Evolutionary conservation across 2,888 invertebrate species (phyloP).

Genomic region (Spodoptera picta): DNA sequence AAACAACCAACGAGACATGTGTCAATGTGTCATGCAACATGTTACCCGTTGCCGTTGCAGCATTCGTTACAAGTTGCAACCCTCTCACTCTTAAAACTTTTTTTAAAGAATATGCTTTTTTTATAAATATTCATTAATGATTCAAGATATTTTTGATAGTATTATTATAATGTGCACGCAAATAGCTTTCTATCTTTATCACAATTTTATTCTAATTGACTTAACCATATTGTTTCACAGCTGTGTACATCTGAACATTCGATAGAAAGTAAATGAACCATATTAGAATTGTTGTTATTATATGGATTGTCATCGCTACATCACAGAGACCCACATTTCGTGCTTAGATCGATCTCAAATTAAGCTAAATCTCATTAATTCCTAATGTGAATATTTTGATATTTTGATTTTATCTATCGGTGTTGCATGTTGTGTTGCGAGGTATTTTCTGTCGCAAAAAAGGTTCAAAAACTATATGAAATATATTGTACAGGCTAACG

Average conservation of each 20-base stretch:
- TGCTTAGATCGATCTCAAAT: conserved; percentile 30
- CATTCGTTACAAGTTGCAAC: not conserved
- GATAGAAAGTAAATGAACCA: conserved; percentile 42
- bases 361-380: conserved; percentile 23
- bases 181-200: conserved; percentile 33
- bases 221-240: conserved; percentile 44
- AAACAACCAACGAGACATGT: no score
- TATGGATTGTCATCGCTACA: conserved; percentile 33
- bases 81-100: conserved; percentile 52
- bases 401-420: conserved; percentile 37
- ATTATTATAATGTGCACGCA: conserved; percentile 44
- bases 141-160: conserved; percentile 13
- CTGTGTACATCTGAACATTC: conserved; percentile 27
- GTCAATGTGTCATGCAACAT: no score
- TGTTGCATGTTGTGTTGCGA: conserved; percentile 56
- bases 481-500: no score
- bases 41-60: not conserved
- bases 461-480: not conserved
- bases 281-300: conserved; percentile 13
- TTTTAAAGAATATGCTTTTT: conserved; percentile 41
- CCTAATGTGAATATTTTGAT: conserved; percentile 28
- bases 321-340: conserved; percentile 44
- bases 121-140: conserved; percentile 16
- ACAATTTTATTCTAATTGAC: conserved; percentile 16
- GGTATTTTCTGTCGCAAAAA: conserved; percentile 41